Conservation (phyloP, 2,797 vertebrate species). For the Enteromius treurensis region DNA sequence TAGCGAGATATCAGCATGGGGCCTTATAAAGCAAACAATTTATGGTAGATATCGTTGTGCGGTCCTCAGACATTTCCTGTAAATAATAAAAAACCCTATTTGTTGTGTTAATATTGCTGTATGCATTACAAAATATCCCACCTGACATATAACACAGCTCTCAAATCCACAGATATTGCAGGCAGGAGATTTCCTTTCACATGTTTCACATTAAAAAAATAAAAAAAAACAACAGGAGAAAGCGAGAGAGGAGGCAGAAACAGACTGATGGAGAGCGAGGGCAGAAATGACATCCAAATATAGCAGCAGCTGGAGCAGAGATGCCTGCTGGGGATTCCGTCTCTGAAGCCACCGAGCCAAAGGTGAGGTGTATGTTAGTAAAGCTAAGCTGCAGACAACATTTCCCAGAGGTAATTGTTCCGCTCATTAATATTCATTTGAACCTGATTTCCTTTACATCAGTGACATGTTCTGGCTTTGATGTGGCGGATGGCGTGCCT, state of each 20-base stretch:
- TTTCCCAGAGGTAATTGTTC: slow-evolving; percentile 78
- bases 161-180: slow-evolving; percentile 23
- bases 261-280: slow-evolving; percentile 42
- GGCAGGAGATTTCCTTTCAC: slow-evolving; percentile 15
- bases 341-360: slow-evolving; percentile 69
- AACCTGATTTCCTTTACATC: slow-evolving; percentile 66
- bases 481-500: slow-evolving; percentile 54
- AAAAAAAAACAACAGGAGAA: slow-evolving; percentile 16
- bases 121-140: slow-evolving; percentile 38
- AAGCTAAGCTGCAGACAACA: slow-evolving; percentile 76
- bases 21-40: slow-evolving; percentile 1
- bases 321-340: slow-evolving; percentile 61
- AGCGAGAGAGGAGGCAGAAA: slow-evolving; percentile 51
- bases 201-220: not conserved
- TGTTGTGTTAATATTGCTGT: slow-evolving; percentile 38
- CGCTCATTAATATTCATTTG: slow-evolving; percentile 80
- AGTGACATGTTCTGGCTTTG: slow-evolving; percentile 56
- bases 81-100: slow-evolving; percentile 36
- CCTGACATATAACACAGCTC: slow-evolving; percentile 32
- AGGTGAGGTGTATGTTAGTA: slow-evolving; percentile 74
- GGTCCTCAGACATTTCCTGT: slow-evolving; percentile 17
- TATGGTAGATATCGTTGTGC: not conserved
- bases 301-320: slow-evolving; percentile 57
- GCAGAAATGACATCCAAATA: slow-evolving; percentile 65
- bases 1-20: not conserved